Evolutionary conservation across 2,113 vertebrate species (phyloP), one percentile per base, ranked within the genome.

Genomic region (Salminus brasiliensis): DNA sequence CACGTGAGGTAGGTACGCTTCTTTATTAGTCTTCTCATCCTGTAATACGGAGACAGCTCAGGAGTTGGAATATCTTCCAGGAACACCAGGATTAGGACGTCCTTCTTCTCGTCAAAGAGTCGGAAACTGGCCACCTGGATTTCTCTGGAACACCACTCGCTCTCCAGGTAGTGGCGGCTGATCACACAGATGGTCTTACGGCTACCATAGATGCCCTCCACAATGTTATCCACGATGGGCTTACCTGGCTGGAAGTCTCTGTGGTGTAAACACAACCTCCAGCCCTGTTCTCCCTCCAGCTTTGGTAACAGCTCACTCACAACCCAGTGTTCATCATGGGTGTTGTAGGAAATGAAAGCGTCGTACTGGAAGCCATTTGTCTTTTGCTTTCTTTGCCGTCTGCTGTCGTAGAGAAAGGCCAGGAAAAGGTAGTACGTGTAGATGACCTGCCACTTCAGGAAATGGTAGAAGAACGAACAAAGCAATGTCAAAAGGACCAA

Each of bases 121-220:
- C 91, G 90, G 72, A 91, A 94, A 53, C 91, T 93, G 81, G 92
- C 92, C 47, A 90, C 8, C 83, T 93, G 92, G 32, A 94, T 88
- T 85, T 94, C 92, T 60, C 81, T 86, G 81, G 92, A 92, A 82
- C 91, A 93, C 92, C 92, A 93, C 79, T 92, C 91, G n/a, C 91
- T 93, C 76, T 91, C 84, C 0, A 93, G 87, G 74, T 91, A 93
- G 73, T 69, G 78, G 7, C 18, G 88, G 45, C 90, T 93, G 84
- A 94, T 90, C 9, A 93, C 83, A 66, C 91, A 93, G 81, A 93
- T 91, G 3, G 92, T 92, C 86, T 92, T 93, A 23, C 91, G 86
- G 87, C 92, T 93, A 15, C 78, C 81, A 7, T 93, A 93, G 55
- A 93, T 93, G 72, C 88, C 87, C 0, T 92, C 89, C 9, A 90